Percentiles rank a stretch among this genome's conserved stretches.
Evolutionary conservation across 2,888 invertebrate genomes (phyloP).

Genomic region (Zele albiditarsus): DNA sequence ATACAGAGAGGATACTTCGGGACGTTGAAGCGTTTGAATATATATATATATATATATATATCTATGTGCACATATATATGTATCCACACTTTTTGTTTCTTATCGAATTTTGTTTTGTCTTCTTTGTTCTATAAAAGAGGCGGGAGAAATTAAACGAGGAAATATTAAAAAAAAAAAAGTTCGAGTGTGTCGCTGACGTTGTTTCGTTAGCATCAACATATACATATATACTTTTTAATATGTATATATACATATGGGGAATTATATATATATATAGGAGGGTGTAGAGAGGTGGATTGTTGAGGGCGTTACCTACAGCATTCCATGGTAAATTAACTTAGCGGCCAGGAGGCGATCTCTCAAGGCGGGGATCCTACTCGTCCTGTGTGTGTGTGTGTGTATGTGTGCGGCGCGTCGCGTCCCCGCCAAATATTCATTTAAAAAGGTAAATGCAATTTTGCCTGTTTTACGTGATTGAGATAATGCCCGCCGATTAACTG

Average conservation of each 20-base stretch:
- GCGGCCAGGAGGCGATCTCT: conserved; percentile 69
- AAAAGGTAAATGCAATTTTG: conserved; percentile 73
- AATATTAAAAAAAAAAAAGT: background rate
- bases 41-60: background rate
- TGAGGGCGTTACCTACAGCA: conserved; percentile 70
- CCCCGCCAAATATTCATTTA: conserved; percentile 73
- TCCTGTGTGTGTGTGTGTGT: conserved; percentile 19
- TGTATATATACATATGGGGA: background rate
- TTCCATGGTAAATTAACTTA: conserved; percentile 73
- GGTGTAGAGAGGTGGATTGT: conserved; percentile 53
- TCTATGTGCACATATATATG: conserved; percentile 20
- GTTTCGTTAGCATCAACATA: conserved; percentile 22
- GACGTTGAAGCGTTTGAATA: background rate
- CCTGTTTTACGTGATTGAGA: conserved; percentile 73
- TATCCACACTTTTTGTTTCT: conserved; percentile 36
- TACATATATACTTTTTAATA: conserved; percentile 1
- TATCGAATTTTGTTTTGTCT: conserved; percentile 31
- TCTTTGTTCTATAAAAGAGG: conserved; percentile 19
- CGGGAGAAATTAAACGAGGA: conserved; percentile 12
- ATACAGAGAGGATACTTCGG: background rate
- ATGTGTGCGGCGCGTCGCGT: conserved; percentile 73
- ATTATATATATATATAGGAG: background rate
- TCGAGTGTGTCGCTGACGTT: conserved; percentile 6
- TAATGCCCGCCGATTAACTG: conserved; percentile 72
- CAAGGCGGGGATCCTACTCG: conserved; percentile 70